Base-by-base conservation (phyloP, 2,888 invertebrate species). In the Euplexia lucipara region DNA sequence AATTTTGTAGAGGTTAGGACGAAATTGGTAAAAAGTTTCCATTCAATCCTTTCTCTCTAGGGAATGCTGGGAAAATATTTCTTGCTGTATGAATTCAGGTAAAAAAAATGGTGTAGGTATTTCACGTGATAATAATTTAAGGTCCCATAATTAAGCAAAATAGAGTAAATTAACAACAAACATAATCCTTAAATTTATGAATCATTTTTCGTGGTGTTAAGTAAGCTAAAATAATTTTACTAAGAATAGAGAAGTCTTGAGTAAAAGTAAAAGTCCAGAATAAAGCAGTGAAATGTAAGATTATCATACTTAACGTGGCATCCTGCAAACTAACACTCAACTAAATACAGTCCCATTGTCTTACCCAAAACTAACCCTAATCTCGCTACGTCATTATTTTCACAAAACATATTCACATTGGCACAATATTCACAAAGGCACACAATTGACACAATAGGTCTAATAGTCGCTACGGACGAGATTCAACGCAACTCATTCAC, bases 401-500 rank as follows among this genome's bases (percentile, higher is more conserved):
- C 52, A 49, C 71, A 57, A 49, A 66, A 62, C 75, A 76, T 74
- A 65, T 65, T 70, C 67, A 72, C 59, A 70, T 66, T 37, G 44
- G 56, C 66, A 78, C 74, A 83, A 84, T 84, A 75, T 69, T 66
- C 71, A 82, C 87, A 87, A 86, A 88, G 82, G 83, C 82, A 49
- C 51, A 93, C 93, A 94, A 94, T 93, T 88, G 84, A 49, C 51
- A 93, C 93, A 94, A 94, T 93, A 88, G 84, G 78, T 82, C 90
- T 94, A 94, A 94, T 94, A 91, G 91, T 26, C 75, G 63, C 64
- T 53, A 49, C 79, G 86, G 86, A 83, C 82, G 85, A 85, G 84
- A 78, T 68, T 87, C 85, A 82, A 87, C 86, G 88, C 88, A 88
- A 89, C 88, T 87, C 91, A 91, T 93, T 93, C 92, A 91, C 81